These are phyloP conservation scores for Ciconia stormi DNA, from an alignment of 2,113 vertebrate species.

Conservation along the genomic window DNA sequence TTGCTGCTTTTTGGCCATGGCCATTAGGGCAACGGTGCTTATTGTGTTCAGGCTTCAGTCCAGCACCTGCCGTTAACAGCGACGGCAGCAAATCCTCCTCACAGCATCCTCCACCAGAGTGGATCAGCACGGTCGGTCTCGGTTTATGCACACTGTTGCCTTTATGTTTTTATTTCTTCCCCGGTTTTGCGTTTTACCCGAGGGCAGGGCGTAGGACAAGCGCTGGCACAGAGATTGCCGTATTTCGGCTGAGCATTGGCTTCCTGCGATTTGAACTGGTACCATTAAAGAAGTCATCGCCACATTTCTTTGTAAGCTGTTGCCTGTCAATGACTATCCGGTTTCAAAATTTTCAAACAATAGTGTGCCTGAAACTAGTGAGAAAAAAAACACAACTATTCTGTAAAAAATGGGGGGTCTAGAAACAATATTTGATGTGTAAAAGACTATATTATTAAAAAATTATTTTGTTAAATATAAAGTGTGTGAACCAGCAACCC, in stretches of 20 bases:
- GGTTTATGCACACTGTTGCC: not conserved
- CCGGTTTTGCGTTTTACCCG: not conserved
- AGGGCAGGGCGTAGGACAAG: not conserved
- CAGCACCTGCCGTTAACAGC: not conserved
- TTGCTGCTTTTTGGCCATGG: not conserved
- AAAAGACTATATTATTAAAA: slow-evolving; percentile 89
- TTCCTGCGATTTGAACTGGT: not conserved
- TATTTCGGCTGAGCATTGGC: not conserved
- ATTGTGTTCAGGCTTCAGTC: not conserved
- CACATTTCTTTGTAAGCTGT: slow-evolving; percentile 54
- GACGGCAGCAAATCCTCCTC: rapidly evolving
- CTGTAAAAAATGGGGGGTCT: slow-evolving; percentile 76
- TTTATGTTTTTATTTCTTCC: not conserved
- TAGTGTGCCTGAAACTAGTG: slow-evolving; percentile 93
- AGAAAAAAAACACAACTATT: slow-evolving; percentile 61
- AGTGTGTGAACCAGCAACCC: slow-evolving; percentile 83
- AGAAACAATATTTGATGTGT: slow-evolving; percentile 82
- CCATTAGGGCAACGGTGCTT: not conserved
- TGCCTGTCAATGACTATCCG: slow-evolving; percentile 71
- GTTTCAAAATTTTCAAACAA: slow-evolving; percentile 83
- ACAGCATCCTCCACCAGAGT: not conserved
- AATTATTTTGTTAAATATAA: slow-evolving; percentile 98
- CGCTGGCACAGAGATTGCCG: not conserved
- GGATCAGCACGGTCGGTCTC: rapidly evolving
- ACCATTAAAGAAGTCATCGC: not conserved